These are phyloP conservation scores for Glaucidium brasilianum DNA, from an alignment of 2,113 vertebrate species.

Conservation along the genomic window DNA sequence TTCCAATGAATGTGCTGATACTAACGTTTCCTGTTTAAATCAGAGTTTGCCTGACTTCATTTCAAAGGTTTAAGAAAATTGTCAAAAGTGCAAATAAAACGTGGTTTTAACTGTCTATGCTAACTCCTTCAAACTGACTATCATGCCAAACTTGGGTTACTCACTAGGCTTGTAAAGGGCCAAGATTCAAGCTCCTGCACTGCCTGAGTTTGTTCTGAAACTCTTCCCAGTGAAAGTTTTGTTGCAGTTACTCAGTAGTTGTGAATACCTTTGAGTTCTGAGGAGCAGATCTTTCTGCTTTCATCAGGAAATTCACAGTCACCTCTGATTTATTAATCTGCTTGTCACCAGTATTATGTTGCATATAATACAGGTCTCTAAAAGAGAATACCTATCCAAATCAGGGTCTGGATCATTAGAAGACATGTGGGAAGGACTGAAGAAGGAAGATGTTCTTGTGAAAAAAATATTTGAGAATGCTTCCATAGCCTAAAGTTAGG, in stretches of 20 bases:
- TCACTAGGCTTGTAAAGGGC: not conserved
- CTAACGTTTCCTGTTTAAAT: not conserved
- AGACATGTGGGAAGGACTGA: not conserved
- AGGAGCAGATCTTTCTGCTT: not conserved
- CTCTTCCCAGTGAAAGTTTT: not conserved
- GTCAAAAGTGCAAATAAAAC: not conserved
- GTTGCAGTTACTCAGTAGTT: not conserved
- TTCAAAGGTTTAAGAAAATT: not conserved
- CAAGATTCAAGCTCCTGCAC: not conserved
- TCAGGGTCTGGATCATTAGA: not conserved
- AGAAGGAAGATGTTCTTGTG: not conserved
- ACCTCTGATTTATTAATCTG: not conserved
- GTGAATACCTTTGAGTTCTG: not conserved
- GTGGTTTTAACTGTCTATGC: not conserved
- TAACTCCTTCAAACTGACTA: not conserved
- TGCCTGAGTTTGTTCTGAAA: not conserved
- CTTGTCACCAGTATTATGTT: not conserved
- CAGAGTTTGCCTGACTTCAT: not conserved
- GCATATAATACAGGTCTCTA: not conserved
- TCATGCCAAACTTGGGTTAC: not conserved
- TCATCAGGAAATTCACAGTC: not conserved
- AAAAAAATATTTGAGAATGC: not conserved
- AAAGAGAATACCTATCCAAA: not conserved
- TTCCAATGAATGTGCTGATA: not conserved
- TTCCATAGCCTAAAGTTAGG: not conserved